Percentiles rank a stretch among this genome's conserved stretches.
phyloP scores from a whole-genome alignment of 2,888 invertebrate species.

The Agelastica alni region DNA sequence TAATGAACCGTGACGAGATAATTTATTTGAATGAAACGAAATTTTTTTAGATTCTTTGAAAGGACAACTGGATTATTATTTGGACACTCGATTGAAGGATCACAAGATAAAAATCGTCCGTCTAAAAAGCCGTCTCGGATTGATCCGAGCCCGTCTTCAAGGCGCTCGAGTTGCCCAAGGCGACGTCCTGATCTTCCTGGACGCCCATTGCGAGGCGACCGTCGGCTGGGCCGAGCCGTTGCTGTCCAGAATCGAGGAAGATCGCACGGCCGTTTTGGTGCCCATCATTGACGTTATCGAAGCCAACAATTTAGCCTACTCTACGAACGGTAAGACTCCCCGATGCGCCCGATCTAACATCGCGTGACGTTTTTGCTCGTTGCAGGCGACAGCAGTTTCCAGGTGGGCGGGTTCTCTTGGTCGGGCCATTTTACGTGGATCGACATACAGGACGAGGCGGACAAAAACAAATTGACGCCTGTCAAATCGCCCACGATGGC shows the following conservation, averaged over 20 bases:
- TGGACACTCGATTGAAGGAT: conserved; percentile 70
- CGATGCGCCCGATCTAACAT: too few species aligned
- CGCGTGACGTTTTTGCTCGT: conserved; percentile 3
- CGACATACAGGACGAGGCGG: conserved; percentile 69
- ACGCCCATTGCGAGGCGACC: conserved; percentile 89
- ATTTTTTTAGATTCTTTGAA: conserved; percentile 68
- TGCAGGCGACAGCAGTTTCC: conserved; percentile 56
- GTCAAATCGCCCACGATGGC: conserved; percentile 95
- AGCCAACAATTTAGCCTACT: conserved; percentile 76
- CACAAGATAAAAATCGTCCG: conserved; percentile 74
- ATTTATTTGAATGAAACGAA: too few species aligned
- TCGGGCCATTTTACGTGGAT: conserved; percentile 95
- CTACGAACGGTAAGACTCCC: conserved; percentile 63
- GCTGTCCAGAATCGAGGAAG: conserved; percentile 80
- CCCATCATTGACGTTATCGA: conserved; percentile 96
- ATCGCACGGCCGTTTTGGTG: conserved; percentile 79
- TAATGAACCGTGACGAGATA: too few species aligned
- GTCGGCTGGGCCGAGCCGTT: conserved; percentile 87
- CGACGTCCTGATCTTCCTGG: conserved; percentile 82
- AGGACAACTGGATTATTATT: conserved; percentile 78
- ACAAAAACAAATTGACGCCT: conserved; percentile 65
- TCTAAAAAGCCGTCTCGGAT: conserved; percentile 75
- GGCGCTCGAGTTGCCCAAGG: conserved; percentile 84
- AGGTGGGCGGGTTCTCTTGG: conserved; percentile 86
- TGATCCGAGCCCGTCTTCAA: conserved; percentile 87